phyloP scores from a whole-genome alignment of 2,888 invertebrate genomes.

The Zaprionus obscuricornis region DNA sequence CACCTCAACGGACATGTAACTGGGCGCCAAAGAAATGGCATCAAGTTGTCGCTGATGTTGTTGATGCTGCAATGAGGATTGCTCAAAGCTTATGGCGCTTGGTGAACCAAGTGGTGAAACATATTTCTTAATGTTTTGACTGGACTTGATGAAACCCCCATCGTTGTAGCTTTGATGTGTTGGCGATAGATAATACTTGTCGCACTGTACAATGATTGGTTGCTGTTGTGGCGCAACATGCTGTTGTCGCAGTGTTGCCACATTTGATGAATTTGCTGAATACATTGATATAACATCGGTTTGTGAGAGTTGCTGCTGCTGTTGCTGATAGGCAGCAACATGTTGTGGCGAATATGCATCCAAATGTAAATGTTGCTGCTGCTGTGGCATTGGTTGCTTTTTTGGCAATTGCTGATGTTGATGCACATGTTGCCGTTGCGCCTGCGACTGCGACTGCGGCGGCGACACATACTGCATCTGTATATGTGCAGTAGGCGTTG shows the following conservation, averaged over 20 bases:
- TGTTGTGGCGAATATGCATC: not conserved
- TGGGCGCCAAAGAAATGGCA: slow-evolving; percentile 78
- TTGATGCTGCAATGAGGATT: slow-evolving; percentile 45
- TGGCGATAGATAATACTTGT: slow-evolving; percentile 82
- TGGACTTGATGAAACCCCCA: slow-evolving; percentile 82
- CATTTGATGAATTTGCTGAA: slow-evolving; percentile 80
- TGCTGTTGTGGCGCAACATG: slow-evolving; percentile 75
- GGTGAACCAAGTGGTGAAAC: slow-evolving; percentile 79
- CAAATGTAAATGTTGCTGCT: slow-evolving; percentile 36
- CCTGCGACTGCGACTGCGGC: slow-evolving; percentile 35
- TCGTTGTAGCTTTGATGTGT: slow-evolving; percentile 81
- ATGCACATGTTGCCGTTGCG: slow-evolving; percentile 43
- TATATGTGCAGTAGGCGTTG: slow-evolving; percentile 46
- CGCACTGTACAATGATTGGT: slow-evolving; percentile 81
- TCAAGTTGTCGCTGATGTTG: slow-evolving; percentile 65
- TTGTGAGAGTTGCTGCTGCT: slow-evolving; percentile 35
- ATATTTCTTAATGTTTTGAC: slow-evolving; percentile 82
- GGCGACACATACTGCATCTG: slow-evolving; percentile 49
- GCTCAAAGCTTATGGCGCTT: slow-evolving; percentile 58
- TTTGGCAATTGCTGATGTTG: slow-evolving; percentile 42
- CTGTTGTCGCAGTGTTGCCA: slow-evolving; percentile 78
- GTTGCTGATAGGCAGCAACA: slow-evolving; percentile 5
- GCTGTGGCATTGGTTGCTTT: slow-evolving; percentile 33
- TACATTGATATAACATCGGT: slow-evolving; percentile 74
- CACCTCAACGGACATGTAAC: slow-evolving; percentile 73